Conservation (phyloP, 2,888 invertebrate genomes). For the Polyploca ridens region DNA sequence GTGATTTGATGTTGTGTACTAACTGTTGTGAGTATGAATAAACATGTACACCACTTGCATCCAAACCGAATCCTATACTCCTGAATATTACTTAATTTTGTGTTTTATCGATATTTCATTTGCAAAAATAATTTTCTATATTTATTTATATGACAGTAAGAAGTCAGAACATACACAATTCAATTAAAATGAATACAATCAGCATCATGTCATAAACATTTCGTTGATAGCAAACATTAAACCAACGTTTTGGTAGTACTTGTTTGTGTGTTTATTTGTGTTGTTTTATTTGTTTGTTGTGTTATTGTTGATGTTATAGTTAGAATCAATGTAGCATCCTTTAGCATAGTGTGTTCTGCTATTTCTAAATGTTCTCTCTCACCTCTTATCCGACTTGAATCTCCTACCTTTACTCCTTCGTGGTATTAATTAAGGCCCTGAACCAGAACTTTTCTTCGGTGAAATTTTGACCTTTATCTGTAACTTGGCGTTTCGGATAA, state of each 20-base stretch:
- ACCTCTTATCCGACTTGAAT: slow-evolving; percentile 39
- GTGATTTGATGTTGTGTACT: slow-evolving; percentile 79
- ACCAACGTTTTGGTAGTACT: slow-evolving; percentile 20
- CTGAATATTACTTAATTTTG: slow-evolving; percentile 46
- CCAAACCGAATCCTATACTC: slow-evolving; percentile 61
- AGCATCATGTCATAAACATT: slow-evolving; percentile 12
- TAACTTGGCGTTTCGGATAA: slow-evolving; percentile 60
- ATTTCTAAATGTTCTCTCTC: slow-evolving; percentile 45
- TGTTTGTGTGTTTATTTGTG: slow-evolving; percentile 29
- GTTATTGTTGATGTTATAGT: slow-evolving; percentile 42
- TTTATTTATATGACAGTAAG: background rate
- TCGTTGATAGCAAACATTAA: slow-evolving; percentile 21
- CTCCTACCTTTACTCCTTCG: slow-evolving; percentile 37
- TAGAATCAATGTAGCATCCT: slow-evolving; percentile 47
- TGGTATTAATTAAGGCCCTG: slow-evolving; percentile 59
- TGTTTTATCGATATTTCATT: slow-evolving; percentile 29
- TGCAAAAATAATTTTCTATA: slow-evolving; percentile 16
- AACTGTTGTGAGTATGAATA: slow-evolving; percentile 76
- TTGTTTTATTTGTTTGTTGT: slow-evolving; percentile 38
- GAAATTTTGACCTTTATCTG: slow-evolving; percentile 67
- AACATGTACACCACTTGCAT: slow-evolving; percentile 76
- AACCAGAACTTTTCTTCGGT: slow-evolving; percentile 39
- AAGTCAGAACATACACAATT: slow-evolving; percentile 13
- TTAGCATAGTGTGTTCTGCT: slow-evolving; percentile 40
- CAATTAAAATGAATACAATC: background rate